phyloP scores from a whole-genome alignment of 1,140 invertebrate species.

The Latrodectus geometricus region DNA sequence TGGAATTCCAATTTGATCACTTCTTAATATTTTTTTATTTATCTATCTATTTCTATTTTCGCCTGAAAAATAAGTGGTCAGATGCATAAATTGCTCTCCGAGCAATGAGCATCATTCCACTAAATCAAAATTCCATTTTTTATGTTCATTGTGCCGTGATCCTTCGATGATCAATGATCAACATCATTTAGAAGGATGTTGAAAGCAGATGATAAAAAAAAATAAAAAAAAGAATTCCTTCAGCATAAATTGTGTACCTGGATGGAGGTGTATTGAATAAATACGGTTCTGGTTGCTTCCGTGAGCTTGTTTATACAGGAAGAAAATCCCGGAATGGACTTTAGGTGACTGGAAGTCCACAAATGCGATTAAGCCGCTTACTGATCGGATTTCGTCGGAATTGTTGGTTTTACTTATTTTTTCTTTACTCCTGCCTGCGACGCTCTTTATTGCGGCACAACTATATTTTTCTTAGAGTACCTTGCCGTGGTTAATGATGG shows the following conservation, averaged over 20 bases:
- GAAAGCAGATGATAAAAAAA: too few species aligned
- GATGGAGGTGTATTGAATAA: not conserved
- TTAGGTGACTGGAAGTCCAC: not conserved
- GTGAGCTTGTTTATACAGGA: not conserved
- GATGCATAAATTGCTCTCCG: not conserved
- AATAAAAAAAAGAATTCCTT: not conserved
- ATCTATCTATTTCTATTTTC: not conserved
- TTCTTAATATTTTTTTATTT: not conserved
- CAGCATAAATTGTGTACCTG: not conserved
- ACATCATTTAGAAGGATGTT: not conserved
- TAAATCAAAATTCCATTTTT: not conserved
- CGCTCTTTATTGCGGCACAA: not conserved
- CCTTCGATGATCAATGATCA: too few species aligned
- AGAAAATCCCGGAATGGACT: not conserved
- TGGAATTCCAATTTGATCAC: not conserved
- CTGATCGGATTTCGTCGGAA: not conserved
- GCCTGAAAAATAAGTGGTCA: too few species aligned
- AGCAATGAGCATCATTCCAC: not conserved
- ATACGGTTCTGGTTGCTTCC: not conserved
- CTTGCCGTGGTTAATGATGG: too few species aligned
- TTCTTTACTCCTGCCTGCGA: not conserved
- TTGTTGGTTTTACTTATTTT: not conserved
- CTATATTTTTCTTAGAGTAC: too few species aligned
- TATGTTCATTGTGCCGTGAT: not conserved
- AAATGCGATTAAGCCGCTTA: not conserved